Evolutionary conservation across 2,888 invertebrate species (phyloP), one percentile per base, ranked within the genome.

Genomic region (Galerucella nymphaeae): DNA sequence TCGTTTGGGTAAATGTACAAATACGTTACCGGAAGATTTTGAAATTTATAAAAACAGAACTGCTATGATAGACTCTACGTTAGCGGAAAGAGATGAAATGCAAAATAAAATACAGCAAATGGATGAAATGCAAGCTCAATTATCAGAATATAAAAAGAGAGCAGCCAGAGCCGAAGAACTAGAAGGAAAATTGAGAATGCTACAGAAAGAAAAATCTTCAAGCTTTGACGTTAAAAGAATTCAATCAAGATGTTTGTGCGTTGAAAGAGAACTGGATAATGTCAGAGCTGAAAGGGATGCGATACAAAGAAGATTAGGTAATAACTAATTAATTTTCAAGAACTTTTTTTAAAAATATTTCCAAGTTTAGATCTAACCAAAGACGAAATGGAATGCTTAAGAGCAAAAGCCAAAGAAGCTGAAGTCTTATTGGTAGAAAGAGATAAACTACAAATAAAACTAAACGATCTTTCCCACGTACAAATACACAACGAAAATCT

Each of bases 371-470:
- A 80, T 23, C 71, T 59, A 50, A 75, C 79, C 76, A 78, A 77
- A 67, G 77, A 77, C 45, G 80, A 81, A 64, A 20, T 77, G 45
- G 79, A 81, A 38, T 73, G 74, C 18, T 80, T 78, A 41, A 76
- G 72, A 68, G 57, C 69, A 1, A 78, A 77, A 58, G 72, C 79
- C 1, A 83, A 83, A 64, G 86, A 86, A 75, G 80, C 82, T 5
- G 85, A 86, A 72, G 79, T 85, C 58, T 70, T 85, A 65, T 77
- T 83, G 73, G 75, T 85, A 59, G 86, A 86, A 80, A 74, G 85
- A 16, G 85, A 86, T 76, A 79, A 82, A 20, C 73, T 82, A 18
- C 80, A 80, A 67, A 80, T 82, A 61, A 77, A 80, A 62, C 59
- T 82, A 8, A 84, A 84, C 69, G 84, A 85, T 75, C 66, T 85